Conservation (phyloP, 2,888 invertebrate species). For the Acronicta alni region DNA sequence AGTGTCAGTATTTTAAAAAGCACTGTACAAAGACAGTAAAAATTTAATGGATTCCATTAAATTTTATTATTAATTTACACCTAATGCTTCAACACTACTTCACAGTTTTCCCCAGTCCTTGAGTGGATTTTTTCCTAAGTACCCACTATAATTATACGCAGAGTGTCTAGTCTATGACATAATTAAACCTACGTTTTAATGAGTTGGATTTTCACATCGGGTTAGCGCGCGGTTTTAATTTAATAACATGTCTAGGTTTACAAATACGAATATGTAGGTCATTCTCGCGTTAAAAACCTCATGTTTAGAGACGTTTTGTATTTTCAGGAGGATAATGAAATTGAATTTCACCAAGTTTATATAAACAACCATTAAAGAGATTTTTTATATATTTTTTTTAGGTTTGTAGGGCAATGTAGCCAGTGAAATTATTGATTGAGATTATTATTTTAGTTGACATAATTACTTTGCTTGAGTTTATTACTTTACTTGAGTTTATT, state of each 20-base stretch:
- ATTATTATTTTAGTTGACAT: no score
- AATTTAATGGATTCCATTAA: conserved; percentile 17
- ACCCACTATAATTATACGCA: conserved; percentile 49
- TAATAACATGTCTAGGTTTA: conserved; percentile 42
- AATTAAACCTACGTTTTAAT: conserved; percentile 61
- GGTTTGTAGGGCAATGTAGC: no score
- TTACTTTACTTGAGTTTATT: no score
- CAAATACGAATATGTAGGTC: conserved; percentile 26
- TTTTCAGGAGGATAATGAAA: conserved; percentile 9
- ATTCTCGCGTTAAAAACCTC: conserved; percentile 9
- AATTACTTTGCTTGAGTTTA: no score
- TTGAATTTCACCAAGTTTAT: background rate
- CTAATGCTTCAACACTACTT: conserved; percentile 25
- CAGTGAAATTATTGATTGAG: no score
- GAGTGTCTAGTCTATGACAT: conserved; percentile 54
- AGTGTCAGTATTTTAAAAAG: background rate
- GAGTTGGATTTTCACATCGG: conserved; percentile 51
- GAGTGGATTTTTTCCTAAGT: conserved; percentile 33
- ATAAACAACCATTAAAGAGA: no score
- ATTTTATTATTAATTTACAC: conserved; percentile 26
- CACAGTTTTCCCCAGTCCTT: conserved; percentile 22
- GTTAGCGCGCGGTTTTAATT: conserved; percentile 43
- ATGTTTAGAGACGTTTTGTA: conserved; percentile 28
- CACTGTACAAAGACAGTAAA: background rate
- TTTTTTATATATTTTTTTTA: no score